These are phyloP conservation scores for Phasianus colchicus DNA, from an alignment of 2,113 vertebrate genomes.

Conservation along the genomic window DNA sequence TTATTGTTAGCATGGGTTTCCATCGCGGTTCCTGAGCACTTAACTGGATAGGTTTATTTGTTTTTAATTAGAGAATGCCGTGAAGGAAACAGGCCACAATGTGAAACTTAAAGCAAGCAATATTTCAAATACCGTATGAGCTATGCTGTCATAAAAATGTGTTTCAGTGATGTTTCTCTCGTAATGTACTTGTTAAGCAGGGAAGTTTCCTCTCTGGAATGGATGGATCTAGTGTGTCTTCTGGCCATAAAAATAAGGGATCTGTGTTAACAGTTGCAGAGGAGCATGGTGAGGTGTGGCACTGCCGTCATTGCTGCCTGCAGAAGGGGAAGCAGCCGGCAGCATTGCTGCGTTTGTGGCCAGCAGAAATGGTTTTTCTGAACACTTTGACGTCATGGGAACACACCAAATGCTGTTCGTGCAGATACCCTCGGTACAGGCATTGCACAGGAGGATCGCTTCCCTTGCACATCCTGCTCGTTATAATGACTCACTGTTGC, in stretches of 20 bases:
- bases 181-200: neutral
- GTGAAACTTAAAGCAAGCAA: neutral
- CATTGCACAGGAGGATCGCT: neutral
- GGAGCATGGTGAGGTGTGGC: neutral
- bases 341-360: fast-evolving
- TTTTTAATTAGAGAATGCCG: neutral
- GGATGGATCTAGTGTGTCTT: neutral
- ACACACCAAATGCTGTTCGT: fast-evolving
- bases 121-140: neutral
- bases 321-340: neutral
- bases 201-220: neutral
- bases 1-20: neutral
- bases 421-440: neutral
- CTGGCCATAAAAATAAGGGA: neutral
- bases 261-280: neutral
- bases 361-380: neutral
- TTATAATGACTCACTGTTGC: slow-evolving; percentile 30
- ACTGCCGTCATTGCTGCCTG: neutral
- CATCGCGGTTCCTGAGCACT: neutral
- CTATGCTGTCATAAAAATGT: neutral
- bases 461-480: neutral
- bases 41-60: neutral
- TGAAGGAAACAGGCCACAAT: neutral
- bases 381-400: neutral
- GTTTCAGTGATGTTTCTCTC: neutral